Evolutionary conservation across 1,140 invertebrate genomes (phyloP).

Genomic region (Centruroides sculpturatus): DNA sequence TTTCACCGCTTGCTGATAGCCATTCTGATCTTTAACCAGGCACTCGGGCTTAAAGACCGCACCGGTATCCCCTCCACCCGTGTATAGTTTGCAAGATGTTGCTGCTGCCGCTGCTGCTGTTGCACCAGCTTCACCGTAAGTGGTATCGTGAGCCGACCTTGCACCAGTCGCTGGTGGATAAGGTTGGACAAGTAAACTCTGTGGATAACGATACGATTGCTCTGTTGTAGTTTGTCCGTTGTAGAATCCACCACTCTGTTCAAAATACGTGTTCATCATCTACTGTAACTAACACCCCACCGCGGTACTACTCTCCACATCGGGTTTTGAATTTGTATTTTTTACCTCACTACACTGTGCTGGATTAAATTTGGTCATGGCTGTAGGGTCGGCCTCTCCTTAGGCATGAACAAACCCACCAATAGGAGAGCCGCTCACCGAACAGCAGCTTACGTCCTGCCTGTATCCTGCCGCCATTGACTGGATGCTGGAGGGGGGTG

Average conservation of each 20-base stretch:
- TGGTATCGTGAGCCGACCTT: constrained; percentile 41
- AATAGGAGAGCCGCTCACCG: constrained; percentile 18
- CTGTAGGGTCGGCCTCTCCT: too few species aligned
- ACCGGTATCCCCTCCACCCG: constrained; percentile 19
- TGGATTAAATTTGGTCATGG: constrained; percentile 23
- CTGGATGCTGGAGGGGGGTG: too few species aligned
- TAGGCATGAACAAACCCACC: constrained; percentile 21
- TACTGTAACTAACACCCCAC: constrained; percentile 19
- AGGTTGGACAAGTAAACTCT: constrained; percentile 42
- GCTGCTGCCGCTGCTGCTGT: constrained; percentile 45
- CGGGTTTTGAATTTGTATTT: constrained; percentile 25
- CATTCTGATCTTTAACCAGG: constrained; percentile 18
- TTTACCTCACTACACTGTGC: constrained; percentile 24
- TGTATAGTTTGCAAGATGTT: constrained; percentile 56
- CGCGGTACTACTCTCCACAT: constrained; percentile 18
- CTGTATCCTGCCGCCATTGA: too few species aligned
- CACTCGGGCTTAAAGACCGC: constrained; percentile 19
- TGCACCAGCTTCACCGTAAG: constrained; percentile 41
- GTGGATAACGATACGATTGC: constrained; percentile 53
- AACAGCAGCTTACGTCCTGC: too few species aligned
- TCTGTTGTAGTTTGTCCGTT: constrained; percentile 52
- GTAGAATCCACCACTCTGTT: constrained; percentile 76
- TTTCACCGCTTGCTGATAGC: constrained; percentile 18
- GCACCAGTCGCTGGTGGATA: constrained; percentile 44
- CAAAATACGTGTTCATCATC: constrained; percentile 87